These are phyloP conservation scores for Lamellibrachia columna DNA, from an alignment of 2,888 invertebrate genomes.

Conservation along the genomic window DNA sequence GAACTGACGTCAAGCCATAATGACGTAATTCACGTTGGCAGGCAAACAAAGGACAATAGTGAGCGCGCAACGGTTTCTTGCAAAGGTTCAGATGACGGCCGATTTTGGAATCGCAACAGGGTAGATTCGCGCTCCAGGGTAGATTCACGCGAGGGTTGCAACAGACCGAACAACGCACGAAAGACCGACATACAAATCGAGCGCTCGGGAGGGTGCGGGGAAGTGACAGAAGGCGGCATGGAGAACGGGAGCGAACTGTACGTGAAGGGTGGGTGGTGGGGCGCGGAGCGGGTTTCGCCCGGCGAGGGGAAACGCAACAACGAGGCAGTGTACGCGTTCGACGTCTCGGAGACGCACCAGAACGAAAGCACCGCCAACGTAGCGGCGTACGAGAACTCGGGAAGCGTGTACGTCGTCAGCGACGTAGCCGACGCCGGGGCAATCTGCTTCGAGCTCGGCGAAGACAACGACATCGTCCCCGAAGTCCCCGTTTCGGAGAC, in stretches of 20 bases:
- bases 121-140: background rate
- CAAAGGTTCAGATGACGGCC: background rate
- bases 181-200: background rate
- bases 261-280: background rate
- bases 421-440: background rate
- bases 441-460: background rate
- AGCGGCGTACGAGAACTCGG: background rate
- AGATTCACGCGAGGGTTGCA: background rate
- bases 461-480: background rate
- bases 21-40: constrained; percentile 16
- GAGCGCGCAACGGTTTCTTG: constrained; percentile 6
- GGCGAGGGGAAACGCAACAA: background rate
- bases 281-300: background rate
- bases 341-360: background rate
- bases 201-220: background rate
- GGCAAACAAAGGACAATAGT: constrained; percentile 2
- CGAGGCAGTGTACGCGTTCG: too few relatives aligned
- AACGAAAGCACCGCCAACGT: background rate
- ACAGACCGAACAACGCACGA: background rate
- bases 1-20: background rate
- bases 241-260: background rate
- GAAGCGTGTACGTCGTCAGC: background rate
- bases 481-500: background rate
- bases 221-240: background rate
- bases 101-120: background rate